Conservation (phyloP, 2,797 vertebrate genomes). For the Etheostoma perlongum region DNA sequence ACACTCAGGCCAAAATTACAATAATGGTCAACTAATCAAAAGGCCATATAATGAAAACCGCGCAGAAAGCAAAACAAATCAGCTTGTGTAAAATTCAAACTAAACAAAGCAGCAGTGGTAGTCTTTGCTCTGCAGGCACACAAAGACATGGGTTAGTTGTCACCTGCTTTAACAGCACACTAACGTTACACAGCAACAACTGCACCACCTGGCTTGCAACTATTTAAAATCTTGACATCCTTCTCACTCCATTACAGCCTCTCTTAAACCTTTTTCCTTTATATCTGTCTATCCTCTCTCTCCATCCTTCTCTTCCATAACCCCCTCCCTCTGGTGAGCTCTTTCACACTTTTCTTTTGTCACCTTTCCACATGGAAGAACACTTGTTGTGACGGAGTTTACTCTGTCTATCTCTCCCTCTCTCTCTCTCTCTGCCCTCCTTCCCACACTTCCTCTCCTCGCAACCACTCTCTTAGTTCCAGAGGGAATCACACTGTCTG, state of each 20-base stretch:
- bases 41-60: no score
- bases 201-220: slow-evolving; percentile 29
- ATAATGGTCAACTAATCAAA: no score
- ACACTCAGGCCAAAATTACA: no score
- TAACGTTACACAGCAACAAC: slow-evolving; percentile 15
- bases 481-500: slow-evolving; percentile 77
- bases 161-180: not conserved
- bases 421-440: slow-evolving; percentile 36
- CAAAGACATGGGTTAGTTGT: no score
- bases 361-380: slow-evolving; percentile 85
- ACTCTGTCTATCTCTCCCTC: slow-evolving; percentile 32
- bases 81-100: no score
- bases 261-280: slow-evolving; percentile 30
- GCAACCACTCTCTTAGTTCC: slow-evolving; percentile 67
- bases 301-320: slow-evolving; percentile 37
- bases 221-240: slow-evolving; percentile 46
- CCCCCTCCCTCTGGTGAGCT: slow-evolving; percentile 56
- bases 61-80: no score
- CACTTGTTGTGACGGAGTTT: slow-evolving; percentile 80
- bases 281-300: slow-evolving; percentile 24
- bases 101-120: no score
- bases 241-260: slow-evolving; percentile 31
- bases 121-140: no score
- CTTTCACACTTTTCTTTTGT: slow-evolving; percentile 79
- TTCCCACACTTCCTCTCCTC: slow-evolving; percentile 59